phyloP scores from a whole-genome alignment of 1,140 invertebrate species.

The Cryptotermes secundus region DNA sequence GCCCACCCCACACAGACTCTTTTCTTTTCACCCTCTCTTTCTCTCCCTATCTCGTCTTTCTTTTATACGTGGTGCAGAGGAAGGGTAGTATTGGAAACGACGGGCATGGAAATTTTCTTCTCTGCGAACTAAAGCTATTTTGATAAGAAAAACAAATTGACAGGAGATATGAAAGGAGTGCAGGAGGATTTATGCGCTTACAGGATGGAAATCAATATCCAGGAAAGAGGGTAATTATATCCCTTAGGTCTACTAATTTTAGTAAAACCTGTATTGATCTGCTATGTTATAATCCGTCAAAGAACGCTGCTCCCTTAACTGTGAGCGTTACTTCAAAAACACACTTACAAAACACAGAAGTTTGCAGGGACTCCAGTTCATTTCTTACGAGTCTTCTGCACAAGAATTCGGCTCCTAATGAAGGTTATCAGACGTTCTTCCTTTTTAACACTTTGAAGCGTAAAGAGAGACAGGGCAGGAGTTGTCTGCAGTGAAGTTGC shows the following conservation, averaged over 20 bases:
- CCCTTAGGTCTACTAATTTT: background rate
- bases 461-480: no score
- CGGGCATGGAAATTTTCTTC: conserved; percentile 9
- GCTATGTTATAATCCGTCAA: no score
- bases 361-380: no score
- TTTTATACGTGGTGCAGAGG: background rate
- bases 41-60: background rate
- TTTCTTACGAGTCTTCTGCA: no score
- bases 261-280: no score
- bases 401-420: no score
- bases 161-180: background rate
- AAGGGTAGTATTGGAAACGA: background rate
- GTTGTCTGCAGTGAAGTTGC: no score
- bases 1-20: background rate
- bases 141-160: conserved; percentile 18
- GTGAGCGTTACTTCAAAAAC: no score
- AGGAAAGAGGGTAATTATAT: background rate
- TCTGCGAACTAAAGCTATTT: background rate
- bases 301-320: no score
- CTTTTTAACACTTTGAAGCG: no score
- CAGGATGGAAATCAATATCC: background rate
- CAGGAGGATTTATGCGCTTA: background rate
- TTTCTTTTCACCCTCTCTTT: conserved; percentile 10
- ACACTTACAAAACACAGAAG: no score
- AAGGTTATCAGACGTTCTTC: no score